Base-by-base conservation (phyloP, 2,113 vertebrate genomes). In the Nibea coibor region DNA sequence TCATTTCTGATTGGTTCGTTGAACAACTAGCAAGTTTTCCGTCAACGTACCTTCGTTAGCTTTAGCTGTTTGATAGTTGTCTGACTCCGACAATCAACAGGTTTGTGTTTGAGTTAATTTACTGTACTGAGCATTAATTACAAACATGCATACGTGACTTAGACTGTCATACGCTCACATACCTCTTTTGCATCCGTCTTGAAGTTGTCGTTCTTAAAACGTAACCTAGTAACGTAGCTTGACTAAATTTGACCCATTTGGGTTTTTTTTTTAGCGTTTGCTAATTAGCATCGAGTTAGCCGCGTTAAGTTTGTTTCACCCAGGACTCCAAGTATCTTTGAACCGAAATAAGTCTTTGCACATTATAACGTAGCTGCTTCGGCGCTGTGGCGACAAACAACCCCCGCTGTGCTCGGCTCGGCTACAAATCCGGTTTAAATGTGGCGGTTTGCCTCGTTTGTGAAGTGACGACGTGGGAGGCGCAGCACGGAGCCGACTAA, bases 401-500 rank as follows among this genome's bases (percentile, higher is more conserved):
- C n/a, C 17, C 10, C 19, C 1, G 6, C 24, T n/a, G 28, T 16
- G 48, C 63, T 73, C 8, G 24, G 1, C 57, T 74, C 61, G 10
- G 16, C 42, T 47, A 9, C 42, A 48, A 5, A 35, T 62, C 77
- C 70, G 20, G 63, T 93, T 90, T 81, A 87, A 92, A 93, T 86
- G 88, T 93, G 83, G 92, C 91, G 88, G 88, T 88, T 87, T 86
- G 72, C 61, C 54, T 75, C 62, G 17, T 72, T 82, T 71, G 72
- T 73, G 42, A 82, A 79, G 61, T 89, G 85, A 89, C 88, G 90
- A 89, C 88, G 87, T 89, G 83, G 89, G 89, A 89, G 89, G 89
- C 80, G 89, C 79, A 86, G 84, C 71, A 57, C 81, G 10, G 43
- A 87, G 75, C 67, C 83, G 73, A 53, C 64, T 53, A 70, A 78